phyloP scores from a whole-genome alignment of 1,140 invertebrate species.

The Cotesia chilonis region DNA sequence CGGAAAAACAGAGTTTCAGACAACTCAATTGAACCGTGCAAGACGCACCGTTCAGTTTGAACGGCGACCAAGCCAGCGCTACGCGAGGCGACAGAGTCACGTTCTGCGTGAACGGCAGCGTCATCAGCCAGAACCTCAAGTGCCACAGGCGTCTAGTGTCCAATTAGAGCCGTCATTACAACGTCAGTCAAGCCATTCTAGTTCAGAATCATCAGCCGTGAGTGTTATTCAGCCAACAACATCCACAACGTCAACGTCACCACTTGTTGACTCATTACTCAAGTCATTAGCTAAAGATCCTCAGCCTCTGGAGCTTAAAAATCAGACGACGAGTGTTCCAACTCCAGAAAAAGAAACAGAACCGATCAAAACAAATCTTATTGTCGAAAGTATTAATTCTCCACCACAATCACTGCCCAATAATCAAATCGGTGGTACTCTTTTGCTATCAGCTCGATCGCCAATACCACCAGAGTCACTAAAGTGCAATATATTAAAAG shows the following conservation, averaged over 20 bases:
- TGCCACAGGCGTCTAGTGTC: slow-evolving; percentile 47
- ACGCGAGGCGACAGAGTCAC: slow-evolving; percentile 88
- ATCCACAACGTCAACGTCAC: slow-evolving; percentile 54
- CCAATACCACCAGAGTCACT: slow-evolving; percentile 85
- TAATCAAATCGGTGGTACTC: slow-evolving; percentile 62
- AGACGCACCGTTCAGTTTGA: slow-evolving; percentile 94
- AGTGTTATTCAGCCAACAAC: slow-evolving; percentile 48
- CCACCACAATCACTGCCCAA: slow-evolving; percentile 55
- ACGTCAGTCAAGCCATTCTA: slow-evolving; percentile 67
- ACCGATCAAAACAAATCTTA: slow-evolving; percentile 53
- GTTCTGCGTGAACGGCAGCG: slow-evolving; percentile 79
- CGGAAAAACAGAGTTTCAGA: slow-evolving; percentile 95
- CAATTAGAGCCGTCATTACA: slow-evolving; percentile 63
- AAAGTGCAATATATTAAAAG: slow-evolving; percentile 95
- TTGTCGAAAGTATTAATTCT: slow-evolving; percentile 62
- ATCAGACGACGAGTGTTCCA: slow-evolving; percentile 59
- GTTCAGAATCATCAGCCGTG: slow-evolving; percentile 59
- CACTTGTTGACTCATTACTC: slow-evolving; percentile 66
- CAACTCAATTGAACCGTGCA: slow-evolving; percentile 87
- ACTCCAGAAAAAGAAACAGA: slow-evolving; percentile 61
- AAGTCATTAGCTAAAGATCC: slow-evolving; percentile 70
- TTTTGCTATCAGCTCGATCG: slow-evolving; percentile 61
- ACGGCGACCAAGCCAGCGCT: slow-evolving; percentile 93
- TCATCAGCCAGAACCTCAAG: slow-evolving; percentile 61
- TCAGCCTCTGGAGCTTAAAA: slow-evolving; percentile 65